Percentiles rank a stretch among this genome's conserved stretches.
Conservation (phyloP, 1,140 invertebrate species). For the Saccostrea glomerata region DNA sequence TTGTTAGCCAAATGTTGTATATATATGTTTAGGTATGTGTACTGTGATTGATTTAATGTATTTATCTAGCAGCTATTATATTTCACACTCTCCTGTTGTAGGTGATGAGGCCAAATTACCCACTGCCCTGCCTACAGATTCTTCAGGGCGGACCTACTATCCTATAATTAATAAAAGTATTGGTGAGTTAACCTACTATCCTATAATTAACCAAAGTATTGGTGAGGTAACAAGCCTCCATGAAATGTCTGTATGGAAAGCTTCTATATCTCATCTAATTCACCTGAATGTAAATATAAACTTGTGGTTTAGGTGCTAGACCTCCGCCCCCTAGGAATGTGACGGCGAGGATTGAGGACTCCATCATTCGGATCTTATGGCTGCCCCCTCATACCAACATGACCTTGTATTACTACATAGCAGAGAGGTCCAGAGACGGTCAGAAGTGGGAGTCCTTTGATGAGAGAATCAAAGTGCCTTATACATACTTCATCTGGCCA, state of each 20-base stretch:
- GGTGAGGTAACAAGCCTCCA: too few relatives aligned
- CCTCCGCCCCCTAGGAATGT: slow-evolving; percentile 92
- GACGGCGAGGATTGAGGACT: slow-evolving; percentile 90
- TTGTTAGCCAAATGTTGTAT: neutral
- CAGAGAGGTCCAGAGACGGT: slow-evolving; percentile 88
- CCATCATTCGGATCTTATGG: slow-evolving; percentile 91
- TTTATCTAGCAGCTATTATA: neutral
- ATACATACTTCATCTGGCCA: slow-evolving; percentile 49
- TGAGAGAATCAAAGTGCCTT: slow-evolving; percentile 50
- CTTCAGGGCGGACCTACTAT: slow-evolving; percentile 61
- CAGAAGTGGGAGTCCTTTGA: slow-evolving; percentile 87
- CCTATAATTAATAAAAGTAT: too few relatives aligned
- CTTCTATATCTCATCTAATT: too few relatives aligned
- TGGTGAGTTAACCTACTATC: slow-evolving; percentile 49
- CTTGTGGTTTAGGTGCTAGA: slow-evolving; percentile 85
- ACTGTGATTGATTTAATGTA: neutral
- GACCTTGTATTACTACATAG: slow-evolving; percentile 92
- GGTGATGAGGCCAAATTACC: slow-evolving; percentile 60
- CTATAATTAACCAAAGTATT: too few relatives aligned
- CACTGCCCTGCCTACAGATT: slow-evolving; percentile 65
- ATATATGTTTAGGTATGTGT: neutral
- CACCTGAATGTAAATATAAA: neutral
- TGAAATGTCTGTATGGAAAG: too few relatives aligned
- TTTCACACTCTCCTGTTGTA: slow-evolving; percentile 23
- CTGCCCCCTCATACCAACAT: slow-evolving; percentile 88